These are phyloP conservation scores for Andrena dorsata DNA, from an alignment of 2,888 invertebrate genomes.

Conservation along the genomic window DNA sequence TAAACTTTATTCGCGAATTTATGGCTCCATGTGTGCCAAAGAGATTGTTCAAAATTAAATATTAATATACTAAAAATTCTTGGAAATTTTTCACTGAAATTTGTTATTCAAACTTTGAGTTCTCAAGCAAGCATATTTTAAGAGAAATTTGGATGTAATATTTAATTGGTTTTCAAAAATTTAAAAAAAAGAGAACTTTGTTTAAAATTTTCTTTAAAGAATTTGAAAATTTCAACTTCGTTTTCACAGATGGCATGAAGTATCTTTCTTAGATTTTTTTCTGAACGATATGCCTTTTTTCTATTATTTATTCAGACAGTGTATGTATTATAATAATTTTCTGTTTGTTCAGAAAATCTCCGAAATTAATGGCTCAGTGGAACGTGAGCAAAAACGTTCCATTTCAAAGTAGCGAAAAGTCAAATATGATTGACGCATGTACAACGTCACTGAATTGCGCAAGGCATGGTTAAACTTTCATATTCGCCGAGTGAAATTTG, in stretches of 20 bases:
- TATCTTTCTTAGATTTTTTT: too few species aligned
- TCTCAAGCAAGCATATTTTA: background rate
- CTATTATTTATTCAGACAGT: background rate
- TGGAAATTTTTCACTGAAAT: background rate
- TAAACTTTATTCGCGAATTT: background rate
- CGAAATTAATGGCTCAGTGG: background rate
- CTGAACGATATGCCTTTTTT: too few species aligned
- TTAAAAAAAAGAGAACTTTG: too few species aligned
- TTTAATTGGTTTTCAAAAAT: too few species aligned
- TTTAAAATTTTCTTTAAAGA: too few species aligned
- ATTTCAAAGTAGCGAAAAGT: conserved; percentile 17
- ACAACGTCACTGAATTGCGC: conserved; percentile 9
- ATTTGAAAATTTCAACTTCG: too few species aligned
- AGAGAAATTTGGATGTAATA: background rate
- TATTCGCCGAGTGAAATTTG: background rate
- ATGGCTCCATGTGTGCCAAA: background rate
- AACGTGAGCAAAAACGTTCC: background rate
- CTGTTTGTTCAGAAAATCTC: background rate
- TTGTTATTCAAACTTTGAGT: background rate
- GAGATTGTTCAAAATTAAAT: background rate
- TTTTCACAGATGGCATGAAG: too few species aligned
- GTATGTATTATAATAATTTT: background rate
- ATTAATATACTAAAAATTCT: background rate
- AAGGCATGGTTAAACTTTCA: background rate
- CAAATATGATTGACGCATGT: conserved; percentile 17